Evolutionary conservation across 2,113 vertebrate species (phyloP).

Genomic region (Pseudolaguvia tuberculata): DNA sequence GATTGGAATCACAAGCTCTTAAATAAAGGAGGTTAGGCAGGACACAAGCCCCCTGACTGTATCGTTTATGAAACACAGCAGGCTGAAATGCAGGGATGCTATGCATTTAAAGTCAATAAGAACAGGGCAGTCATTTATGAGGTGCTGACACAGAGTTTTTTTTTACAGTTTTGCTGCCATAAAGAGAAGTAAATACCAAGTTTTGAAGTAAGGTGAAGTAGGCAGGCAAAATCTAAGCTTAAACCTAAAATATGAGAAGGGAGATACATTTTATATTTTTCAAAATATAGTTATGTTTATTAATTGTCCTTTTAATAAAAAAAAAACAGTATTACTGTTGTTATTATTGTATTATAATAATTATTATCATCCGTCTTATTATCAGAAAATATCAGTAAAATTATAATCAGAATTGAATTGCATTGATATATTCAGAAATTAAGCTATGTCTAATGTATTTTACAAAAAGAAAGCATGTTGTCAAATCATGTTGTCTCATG

Average conservation of each 20-base stretch:
- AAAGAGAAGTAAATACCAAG: slow-evolving; percentile 51
- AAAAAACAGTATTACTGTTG: too few relatives aligned
- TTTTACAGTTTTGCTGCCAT: slow-evolving; percentile 37
- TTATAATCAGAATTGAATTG: neutral
- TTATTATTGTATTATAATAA: too few relatives aligned
- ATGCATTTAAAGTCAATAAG: slow-evolving; percentile 66
- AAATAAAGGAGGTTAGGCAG: slow-evolving; percentile 60
- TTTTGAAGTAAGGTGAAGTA: slow-evolving; percentile 3
- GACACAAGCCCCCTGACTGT: slow-evolving; percentile 54
- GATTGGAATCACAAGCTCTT: slow-evolving; percentile 43
- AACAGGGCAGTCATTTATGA: slow-evolving; percentile 52
- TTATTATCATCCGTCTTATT: too few relatives aligned
- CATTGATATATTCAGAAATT: neutral
- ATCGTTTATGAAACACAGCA: slow-evolving; percentile 61
- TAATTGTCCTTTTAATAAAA: too few relatives aligned
- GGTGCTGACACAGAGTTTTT: slow-evolving; percentile 38
- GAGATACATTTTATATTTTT: neutral
- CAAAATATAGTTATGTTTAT: neutral
- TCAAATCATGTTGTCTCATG: too few relatives aligned
- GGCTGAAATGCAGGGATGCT: slow-evolving; percentile 55
- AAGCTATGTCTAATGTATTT: too few relatives aligned
- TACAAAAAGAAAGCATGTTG: too few relatives aligned
- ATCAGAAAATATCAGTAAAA: too few relatives aligned
- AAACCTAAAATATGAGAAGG: slow-evolving; percentile 11
- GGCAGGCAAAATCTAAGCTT: neutral